These are phyloP conservation scores for Hippocampus mohnikei DNA, from an alignment of 2,113 vertebrate species.

Conservation along the genomic window DNA sequence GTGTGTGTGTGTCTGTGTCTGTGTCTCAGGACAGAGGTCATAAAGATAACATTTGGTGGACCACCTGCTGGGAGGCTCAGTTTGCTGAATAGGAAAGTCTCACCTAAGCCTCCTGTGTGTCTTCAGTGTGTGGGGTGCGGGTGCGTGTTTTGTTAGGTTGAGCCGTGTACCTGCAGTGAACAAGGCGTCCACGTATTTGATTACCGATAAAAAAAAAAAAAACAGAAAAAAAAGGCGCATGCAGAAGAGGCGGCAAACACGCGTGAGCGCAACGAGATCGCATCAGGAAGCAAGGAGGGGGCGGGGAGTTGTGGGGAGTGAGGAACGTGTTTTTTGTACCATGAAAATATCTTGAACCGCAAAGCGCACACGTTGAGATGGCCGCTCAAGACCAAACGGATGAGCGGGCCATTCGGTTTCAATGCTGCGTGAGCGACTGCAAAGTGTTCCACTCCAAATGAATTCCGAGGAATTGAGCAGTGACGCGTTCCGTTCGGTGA, in stretches of 20 bases:
- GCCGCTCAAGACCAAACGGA: too few species aligned
- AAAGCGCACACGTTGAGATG: too few species aligned
- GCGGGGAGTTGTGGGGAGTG: too few species aligned
- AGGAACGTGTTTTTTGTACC: too few species aligned
- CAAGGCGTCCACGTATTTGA: conserved; percentile 50
- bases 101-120: conserved; percentile 36
- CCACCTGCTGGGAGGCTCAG: conserved; percentile 66
- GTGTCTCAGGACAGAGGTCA: conserved; percentile 57
- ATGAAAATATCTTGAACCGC: too few species aligned
- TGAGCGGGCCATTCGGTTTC: too few species aligned
- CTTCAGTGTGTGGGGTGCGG: conserved; percentile 22
- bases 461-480: too few species aligned
- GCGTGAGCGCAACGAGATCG: background rate
- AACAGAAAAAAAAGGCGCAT: conserved; percentile 12
- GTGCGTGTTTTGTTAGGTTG: conserved; percentile 19
- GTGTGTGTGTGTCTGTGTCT: conserved; percentile 25
- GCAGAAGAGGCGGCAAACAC: conserved; percentile 9
- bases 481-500: too few species aligned
- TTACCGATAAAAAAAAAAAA: conserved; percentile 54
- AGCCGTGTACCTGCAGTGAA: conserved; percentile 38
- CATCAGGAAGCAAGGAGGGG: background rate
- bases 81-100: conserved; percentile 53
- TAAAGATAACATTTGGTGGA: conserved; percentile 65
- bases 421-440: too few species aligned
- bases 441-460: too few species aligned